A percentile compares a stretch with the other conserved stretches of the same genome.
These are phyloP conservation scores for Brachyalestes nurse DNA, from an alignment of 2,797 vertebrate genomes.

Conservation along the genomic window DNA sequence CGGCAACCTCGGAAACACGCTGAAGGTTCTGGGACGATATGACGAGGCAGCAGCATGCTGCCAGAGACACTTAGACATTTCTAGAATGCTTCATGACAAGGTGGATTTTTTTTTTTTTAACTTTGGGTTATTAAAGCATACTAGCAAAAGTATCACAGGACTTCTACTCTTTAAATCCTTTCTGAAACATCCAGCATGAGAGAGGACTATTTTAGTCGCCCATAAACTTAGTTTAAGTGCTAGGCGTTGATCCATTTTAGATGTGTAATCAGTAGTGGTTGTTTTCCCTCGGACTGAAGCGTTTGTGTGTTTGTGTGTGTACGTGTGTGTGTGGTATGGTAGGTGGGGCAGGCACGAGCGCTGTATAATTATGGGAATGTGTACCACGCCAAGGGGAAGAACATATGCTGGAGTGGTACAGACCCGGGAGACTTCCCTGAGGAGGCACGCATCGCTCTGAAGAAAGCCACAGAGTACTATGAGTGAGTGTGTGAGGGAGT, in stretches of 20 bases:
- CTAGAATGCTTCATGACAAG: slow-evolving; percentile 91
- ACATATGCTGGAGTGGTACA: slow-evolving; percentile 86
- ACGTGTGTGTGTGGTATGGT: slow-evolving; percentile 61
- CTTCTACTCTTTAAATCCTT: not conserved
- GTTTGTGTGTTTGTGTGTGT: slow-evolving; percentile 53
- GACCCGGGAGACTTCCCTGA: slow-evolving; percentile 93
- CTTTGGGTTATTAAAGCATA: not conserved
- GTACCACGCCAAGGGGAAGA: slow-evolving; percentile 95
- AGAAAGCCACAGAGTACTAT: slow-evolving; percentile 92
- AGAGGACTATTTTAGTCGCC: slow-evolving; percentile 23
- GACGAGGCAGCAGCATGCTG: slow-evolving; percentile 94
- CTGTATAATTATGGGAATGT: slow-evolving; percentile 98
- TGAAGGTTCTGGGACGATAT: slow-evolving; percentile 94
- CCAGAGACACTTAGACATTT: slow-evolving; percentile 94
- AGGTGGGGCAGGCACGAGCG: slow-evolving; percentile 96
- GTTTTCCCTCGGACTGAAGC: slow-evolving; percentile 63
- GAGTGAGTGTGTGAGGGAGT: slow-evolving; percentile 82
- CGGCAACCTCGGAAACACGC: slow-evolving; percentile 95
- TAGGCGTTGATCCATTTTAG: slow-evolving; percentile 40
- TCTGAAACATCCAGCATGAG: not conserved
- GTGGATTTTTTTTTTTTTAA: slow-evolving; percentile 67
- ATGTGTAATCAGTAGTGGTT: slow-evolving; percentile 61
- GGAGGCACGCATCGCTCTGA: slow-evolving; percentile 86
- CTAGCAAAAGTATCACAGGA: not conserved
- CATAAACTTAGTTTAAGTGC: slow-evolving; percentile 36